These are phyloP conservation scores for Pogona vitticeps DNA, from an alignment of 2,113 vertebrate species.

Conservation along the genomic window DNA sequence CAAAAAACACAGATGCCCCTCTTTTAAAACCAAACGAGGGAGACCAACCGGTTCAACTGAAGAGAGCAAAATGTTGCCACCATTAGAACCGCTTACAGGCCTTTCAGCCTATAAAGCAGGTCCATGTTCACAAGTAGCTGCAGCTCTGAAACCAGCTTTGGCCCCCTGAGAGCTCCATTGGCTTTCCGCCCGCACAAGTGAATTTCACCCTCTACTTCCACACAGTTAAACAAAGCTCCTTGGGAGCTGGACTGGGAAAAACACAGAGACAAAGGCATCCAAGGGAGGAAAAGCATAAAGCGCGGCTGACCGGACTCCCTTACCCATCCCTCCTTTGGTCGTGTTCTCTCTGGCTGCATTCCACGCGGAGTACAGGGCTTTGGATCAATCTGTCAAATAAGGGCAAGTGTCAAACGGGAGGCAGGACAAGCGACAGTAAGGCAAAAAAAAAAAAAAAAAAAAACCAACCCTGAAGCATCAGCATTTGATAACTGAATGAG, in stretches of 20 bases:
- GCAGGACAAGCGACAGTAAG: neutral
- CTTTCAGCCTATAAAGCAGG: neutral
- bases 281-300: neutral
- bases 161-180: neutral
- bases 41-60: neutral
- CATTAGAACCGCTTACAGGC: neutral
- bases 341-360: conserved; percentile 96
- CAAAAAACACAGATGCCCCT: neutral
- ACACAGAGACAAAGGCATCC: neutral
- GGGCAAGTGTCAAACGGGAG: neutral
- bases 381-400: conserved; percentile 89
- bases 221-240: neutral
- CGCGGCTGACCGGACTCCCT: conserved; percentile 57
- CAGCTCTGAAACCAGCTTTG: neutral
- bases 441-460: neutral
- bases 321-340: conserved; percentile 98
- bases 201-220: neutral
- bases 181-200: neutral
- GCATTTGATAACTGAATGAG: neutral
- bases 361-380: conserved; percentile 98
- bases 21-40: too few species aligned
- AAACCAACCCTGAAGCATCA: too few species aligned
- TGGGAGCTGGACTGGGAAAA: neutral
- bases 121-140: neutral
- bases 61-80: too few species aligned